Base-by-base conservation (phyloP, 2,888 invertebrate genomes). In the Amblyteles armatorius region DNA sequence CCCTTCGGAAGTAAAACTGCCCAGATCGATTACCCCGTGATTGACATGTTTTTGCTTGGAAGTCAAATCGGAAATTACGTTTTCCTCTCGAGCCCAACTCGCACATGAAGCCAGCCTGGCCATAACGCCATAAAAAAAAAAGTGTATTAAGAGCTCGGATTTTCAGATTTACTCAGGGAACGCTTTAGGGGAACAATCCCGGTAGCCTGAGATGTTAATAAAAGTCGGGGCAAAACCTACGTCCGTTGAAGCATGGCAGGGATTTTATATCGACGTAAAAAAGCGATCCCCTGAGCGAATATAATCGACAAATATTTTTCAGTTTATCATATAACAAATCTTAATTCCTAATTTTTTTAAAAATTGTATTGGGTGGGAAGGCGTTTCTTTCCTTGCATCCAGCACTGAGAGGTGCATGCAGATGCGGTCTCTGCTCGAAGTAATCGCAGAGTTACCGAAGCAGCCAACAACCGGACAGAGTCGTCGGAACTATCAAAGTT, bases 51-150 rank as follows among this genome's bases (percentile, higher is more conserved):
- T 29, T 5, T 33, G 16, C 26, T 33, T 5, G 29, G 33, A 16
- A 63, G 33, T 63, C 33, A 16, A 29, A 33, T n/a, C 33, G 60
- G 60, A 63, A 63, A 60, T 60, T 60, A 60, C 16, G 16, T 33
- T 63, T 16, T 33, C 60, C 33, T 63, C 60, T 2, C 16, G 33
- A 63, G 60, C n/a, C 1, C 29, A 13, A 16, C 60, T 16, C 11
- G 4, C 60, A 29, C 16, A 26, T 1, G 3, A 13, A 13, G 60
- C 60, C n/a, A 29, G 29, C 7, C 26, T 7, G 33, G 13, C 29
- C 5, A 16, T 63, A 63, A 33, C 3, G 60, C 29, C 16, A 16
- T 63, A 26, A 29, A 63, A 63, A 29, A 29, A 16, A 5, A 33
- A 0, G 33, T 6, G 6, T 29, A 3, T 44, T 16, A 16, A 13